These are phyloP conservation scores for Parnassius glacialis DNA, from an alignment of 2,888 invertebrate genomes.

Conservation along the genomic window DNA sequence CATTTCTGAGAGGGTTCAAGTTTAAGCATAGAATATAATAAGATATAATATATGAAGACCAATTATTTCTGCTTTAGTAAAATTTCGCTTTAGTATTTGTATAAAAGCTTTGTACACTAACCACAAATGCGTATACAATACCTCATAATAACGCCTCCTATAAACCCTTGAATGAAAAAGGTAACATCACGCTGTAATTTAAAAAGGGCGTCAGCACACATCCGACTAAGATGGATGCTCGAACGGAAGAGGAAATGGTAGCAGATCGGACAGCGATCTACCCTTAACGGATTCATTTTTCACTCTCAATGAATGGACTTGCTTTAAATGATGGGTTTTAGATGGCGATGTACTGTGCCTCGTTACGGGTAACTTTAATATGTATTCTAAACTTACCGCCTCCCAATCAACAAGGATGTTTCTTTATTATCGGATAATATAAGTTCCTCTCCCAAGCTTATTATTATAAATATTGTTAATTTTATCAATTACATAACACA, in stretches of 20 bases:
- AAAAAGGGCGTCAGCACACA: constrained; percentile 65
- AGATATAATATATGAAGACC: too few relatives aligned
- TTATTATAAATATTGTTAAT: too few relatives aligned
- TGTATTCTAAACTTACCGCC: not conserved
- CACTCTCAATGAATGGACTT: constrained; percentile 46
- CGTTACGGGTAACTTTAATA: not conserved
- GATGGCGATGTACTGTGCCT: constrained; percentile 1
- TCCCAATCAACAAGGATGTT: too few relatives aligned
- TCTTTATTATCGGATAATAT: too few relatives aligned
- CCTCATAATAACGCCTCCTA: constrained; percentile 2
- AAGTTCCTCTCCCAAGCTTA: too few relatives aligned
- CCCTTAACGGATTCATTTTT: constrained; percentile 71
- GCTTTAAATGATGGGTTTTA: constrained; percentile 20
- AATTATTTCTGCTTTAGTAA: too few relatives aligned
- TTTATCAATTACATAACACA: too few relatives aligned
- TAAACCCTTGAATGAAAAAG: constrained; percentile 21
- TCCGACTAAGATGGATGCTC: constrained; percentile 71
- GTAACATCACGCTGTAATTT: constrained; percentile 53
- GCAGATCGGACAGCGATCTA: constrained; percentile 54
- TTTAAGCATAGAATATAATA: too few relatives aligned
- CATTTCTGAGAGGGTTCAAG: too few relatives aligned
- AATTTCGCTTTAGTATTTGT: too few relatives aligned
- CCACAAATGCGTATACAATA: too few relatives aligned
- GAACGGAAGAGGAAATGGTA: constrained; percentile 68
- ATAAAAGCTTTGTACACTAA: too few relatives aligned